Conservation (phyloP, 2,888 invertebrate genomes). For the Drosophila neotestacea region DNA sequence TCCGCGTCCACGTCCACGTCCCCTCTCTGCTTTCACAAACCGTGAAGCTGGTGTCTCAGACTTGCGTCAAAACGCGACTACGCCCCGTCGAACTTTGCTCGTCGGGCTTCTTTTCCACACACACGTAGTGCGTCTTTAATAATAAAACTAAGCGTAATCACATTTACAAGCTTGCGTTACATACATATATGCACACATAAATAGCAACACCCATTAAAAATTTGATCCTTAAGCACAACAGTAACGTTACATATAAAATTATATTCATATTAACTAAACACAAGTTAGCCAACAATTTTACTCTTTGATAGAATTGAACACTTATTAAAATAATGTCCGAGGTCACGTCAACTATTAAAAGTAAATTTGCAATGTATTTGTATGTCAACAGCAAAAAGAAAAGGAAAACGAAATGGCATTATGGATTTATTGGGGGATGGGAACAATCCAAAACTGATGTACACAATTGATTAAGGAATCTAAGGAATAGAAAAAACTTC, state of each 20-base stretch:
- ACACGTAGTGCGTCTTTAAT: constrained; percentile 41
- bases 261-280: constrained; percentile 26
- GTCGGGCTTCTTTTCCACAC: constrained; percentile 26
- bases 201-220: constrained; percentile 33
- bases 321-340: constrained; percentile 44
- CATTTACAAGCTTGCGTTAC: constrained; percentile 46
- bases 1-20: constrained; percentile 10
- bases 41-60: constrained; percentile 59
- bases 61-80: constrained; percentile 39
- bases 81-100: constrained; percentile 20
- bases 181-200: constrained; percentile 55
- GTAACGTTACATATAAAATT: constrained; percentile 33
- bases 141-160: constrained; percentile 41
- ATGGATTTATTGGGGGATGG: constrained; percentile 20
- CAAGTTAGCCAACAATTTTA: constrained; percentile 43
- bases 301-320: constrained; percentile 39
- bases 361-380: constrained; percentile 80
- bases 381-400: constrained; percentile 81
- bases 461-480: too few species aligned
- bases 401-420: constrained; percentile 61
- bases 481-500: too few species aligned
- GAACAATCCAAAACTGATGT: not conserved
- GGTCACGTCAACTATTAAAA: constrained; percentile 57
- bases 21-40: constrained; percentile 15
- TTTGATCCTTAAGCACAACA: constrained; percentile 50